A percentile compares a stretch with the other conserved stretches of the same genome.
phyloP scores from a whole-genome alignment of 1,140 invertebrate genomes.

The Cotesia vestalis region DNA sequence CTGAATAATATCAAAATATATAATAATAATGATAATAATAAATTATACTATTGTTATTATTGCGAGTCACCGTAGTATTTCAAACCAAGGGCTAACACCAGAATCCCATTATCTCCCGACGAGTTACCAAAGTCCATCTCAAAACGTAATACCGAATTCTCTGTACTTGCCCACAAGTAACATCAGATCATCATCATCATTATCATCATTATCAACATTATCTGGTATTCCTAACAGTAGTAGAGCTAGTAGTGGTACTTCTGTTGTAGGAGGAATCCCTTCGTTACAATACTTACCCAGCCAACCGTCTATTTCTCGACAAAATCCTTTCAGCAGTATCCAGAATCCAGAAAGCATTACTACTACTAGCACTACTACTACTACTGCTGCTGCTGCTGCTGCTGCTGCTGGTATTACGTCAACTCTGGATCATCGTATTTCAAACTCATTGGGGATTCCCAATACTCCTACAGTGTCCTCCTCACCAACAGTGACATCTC shows the following conservation, averaged over 20 bases:
- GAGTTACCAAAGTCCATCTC: constrained; percentile 33
- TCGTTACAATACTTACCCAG: constrained; percentile 28
- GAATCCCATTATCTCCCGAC: constrained; percentile 37
- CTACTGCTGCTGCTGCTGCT: neutral
- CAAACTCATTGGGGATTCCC: neutral
- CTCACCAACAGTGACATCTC: constrained; percentile 6
- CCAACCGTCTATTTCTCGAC: neutral
- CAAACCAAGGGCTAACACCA: constrained; percentile 29
- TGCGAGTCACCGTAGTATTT: constrained; percentile 25
- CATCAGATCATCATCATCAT: neutral
- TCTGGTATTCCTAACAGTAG: too few relatives aligned
- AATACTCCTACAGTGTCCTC: constrained; percentile 5
- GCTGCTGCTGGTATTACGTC: neutral
- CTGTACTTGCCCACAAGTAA: constrained; percentile 32
- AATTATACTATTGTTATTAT: neutral
- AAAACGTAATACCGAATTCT: constrained; percentile 39
- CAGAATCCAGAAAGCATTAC: neutral
- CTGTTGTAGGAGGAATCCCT: constrained; percentile 21
- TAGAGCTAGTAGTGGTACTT: neutral
- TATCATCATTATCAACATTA: too few relatives aligned
- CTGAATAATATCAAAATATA: constrained; percentile 2
- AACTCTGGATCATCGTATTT: constrained; percentile 2
- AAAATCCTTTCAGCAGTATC: neutral
- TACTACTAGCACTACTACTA: neutral
- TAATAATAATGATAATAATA: neutral